Evolutionary conservation across 2,113 vertebrate species (phyloP).

Genomic region (Leuciscus idus): DNA sequence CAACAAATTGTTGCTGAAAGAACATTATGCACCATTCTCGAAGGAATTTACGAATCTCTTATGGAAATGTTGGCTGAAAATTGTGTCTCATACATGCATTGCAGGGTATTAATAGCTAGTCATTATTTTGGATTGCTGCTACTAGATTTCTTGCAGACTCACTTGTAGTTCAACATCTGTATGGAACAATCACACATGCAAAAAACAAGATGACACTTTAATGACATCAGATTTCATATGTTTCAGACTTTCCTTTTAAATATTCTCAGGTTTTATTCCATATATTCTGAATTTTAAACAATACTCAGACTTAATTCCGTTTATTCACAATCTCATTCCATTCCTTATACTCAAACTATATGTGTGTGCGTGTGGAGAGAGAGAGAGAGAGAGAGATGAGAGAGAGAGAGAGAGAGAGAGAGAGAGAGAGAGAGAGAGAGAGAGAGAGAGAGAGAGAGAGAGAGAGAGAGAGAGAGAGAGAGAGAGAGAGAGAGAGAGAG

Average conservation of each 20-base stretch:
- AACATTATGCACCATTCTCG: no score
- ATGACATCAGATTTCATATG: background rate
- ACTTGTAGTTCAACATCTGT: background rate
- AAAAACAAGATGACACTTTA: background rate
- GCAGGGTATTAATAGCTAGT: background rate
- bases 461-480: no score
- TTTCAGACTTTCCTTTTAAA: background rate
- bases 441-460: no score
- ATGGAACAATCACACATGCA: background rate
- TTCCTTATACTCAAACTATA: background rate
- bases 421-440: no score
- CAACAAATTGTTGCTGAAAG: no score
- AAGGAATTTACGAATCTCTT: no score
- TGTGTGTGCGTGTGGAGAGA: accelerated
- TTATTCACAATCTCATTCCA: no score
- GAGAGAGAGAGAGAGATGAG: no score
- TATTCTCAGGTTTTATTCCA: background rate
- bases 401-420: no score
- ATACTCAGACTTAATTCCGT: background rate
- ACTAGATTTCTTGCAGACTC: background rate
- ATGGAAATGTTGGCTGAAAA: background rate
- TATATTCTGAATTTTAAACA: background rate
- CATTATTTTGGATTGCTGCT: background rate
- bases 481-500: no score
- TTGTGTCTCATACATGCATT: background rate